Evolutionary conservation across 2,888 invertebrate genomes (phyloP), one percentile per base, ranked within the genome.

Genomic region (Chaetoderma sp.): DNA sequence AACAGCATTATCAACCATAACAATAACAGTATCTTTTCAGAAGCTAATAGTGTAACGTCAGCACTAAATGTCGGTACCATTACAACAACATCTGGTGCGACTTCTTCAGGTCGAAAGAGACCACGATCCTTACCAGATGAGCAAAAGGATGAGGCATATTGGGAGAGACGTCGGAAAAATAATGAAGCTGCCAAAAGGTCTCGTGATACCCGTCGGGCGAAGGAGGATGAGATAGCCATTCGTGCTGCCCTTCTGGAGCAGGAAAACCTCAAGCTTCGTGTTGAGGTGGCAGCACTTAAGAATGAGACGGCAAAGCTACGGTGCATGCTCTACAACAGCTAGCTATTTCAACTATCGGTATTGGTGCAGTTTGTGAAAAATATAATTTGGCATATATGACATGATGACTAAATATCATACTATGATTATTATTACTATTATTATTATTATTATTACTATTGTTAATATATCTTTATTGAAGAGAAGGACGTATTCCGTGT

Each of bases 101-200:
- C 58, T 60, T 39, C 54, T 3, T 25, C 23, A 18, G 69, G 74
- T 21, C 67, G 79, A 4, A 77, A 79, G 61, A 72, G 81, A 23
- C 82, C 81, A 2, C 71, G 78, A 25, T 71, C 77, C 6, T 65
- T 85, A 30, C 84, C 85, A 3, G 86, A 86, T 25, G 81, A 82
- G 5, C 78, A 85, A 61, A 90, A 93, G 78, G 95, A 96, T 82
- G 93, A 93, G 2, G 91, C 93, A 0, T 98, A 98, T 83, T 92
- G 93, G 88, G 95, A 94, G 77, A 90, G 95, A 62, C 88, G 97
- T 10, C 90, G 93, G 72, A 94, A 95, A 82, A 98, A 98, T 86
- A 98, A 98, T 84, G 94, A 93, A 70, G 97, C 98, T 0, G 98
- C 98, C 0, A 98, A 98, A 86, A 90, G 95, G 75, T 96, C 96